Evolutionary conservation across 2,113 vertebrate species (phyloP).

Genomic region (Trogon surrucura): DNA sequence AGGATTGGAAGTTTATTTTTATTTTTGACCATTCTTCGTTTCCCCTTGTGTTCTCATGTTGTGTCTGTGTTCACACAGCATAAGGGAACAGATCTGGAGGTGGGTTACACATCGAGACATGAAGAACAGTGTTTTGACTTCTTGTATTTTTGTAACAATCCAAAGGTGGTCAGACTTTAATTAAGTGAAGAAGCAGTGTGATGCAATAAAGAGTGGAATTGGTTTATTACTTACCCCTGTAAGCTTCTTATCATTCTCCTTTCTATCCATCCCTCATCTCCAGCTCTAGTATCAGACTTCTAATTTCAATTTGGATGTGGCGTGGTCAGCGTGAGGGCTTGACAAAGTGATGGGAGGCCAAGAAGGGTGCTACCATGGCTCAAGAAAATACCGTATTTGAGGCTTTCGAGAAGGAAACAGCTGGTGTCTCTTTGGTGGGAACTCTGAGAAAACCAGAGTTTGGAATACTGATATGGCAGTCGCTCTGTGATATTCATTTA

Average conservation of each 20-base stretch:
- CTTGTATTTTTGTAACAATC: not conserved
- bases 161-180: not conserved
- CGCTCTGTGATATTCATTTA: not conserved
- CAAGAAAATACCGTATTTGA: not conserved
- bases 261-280: not conserved
- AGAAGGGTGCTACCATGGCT: not conserved
- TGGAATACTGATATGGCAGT: not conserved
- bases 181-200: not conserved
- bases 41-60: not conserved
- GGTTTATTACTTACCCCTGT: not conserved
- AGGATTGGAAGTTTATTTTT: not conserved
- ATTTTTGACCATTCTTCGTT: not conserved
- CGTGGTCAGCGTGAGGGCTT: not conserved
- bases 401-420: not conserved
- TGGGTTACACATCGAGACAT: not conserved
- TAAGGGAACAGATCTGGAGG: not conserved
- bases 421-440: not conserved
- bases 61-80: not conserved
- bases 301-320: accelerated
- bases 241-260: not conserved
- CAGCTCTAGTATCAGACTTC: not conserved
- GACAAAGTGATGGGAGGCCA: not conserved
- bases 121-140: not conserved
- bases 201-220: not conserved
- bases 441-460: not conserved